A percentile compares a stretch with the other conserved stretches of the same genome.
phyloP scores from a whole-genome alignment of 2,113 vertebrate species.

The Gracilinanus agilis region DNA sequence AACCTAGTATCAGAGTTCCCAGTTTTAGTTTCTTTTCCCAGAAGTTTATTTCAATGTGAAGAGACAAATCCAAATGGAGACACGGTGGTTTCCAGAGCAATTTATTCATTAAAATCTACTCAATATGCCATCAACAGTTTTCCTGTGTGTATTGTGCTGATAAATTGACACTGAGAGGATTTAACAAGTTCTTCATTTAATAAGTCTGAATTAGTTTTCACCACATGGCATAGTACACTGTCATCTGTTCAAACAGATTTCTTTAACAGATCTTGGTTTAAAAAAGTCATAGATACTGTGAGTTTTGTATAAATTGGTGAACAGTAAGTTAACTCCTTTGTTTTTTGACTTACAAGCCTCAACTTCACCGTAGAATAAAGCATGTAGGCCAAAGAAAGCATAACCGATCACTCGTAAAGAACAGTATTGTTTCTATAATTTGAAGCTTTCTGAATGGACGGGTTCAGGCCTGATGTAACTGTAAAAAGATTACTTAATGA shows the following conservation, averaged over 20 bases:
- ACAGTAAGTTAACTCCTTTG: conserved; percentile 76
- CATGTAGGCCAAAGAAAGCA: conserved; percentile 80
- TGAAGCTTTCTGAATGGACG: conserved; percentile 78
- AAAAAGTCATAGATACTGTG: conserved; percentile 85
- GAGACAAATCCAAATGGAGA: conserved; percentile 77
- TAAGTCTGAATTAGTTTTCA: conserved; percentile 86
- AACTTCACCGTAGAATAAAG: conserved; percentile 80
- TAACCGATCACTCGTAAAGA: conserved; percentile 74
- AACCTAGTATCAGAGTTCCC: background rate
- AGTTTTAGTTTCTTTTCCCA: background rate
- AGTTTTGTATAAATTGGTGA: conserved; percentile 84
- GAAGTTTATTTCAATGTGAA: background rate
- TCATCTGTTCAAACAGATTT: conserved; percentile 86
- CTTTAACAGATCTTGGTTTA: conserved; percentile 82
- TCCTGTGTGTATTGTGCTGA: conserved; percentile 73
- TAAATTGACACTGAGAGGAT: conserved; percentile 82
- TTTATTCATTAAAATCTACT: conserved; percentile 81
- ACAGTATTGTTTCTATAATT: conserved; percentile 75
- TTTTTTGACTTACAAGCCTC: conserved; percentile 75
- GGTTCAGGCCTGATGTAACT: conserved; percentile 69
- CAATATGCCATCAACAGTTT: conserved; percentile 70
- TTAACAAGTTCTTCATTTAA: conserved; percentile 88
- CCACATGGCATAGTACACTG: conserved; percentile 87
- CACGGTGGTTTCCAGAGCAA: conserved; percentile 77
- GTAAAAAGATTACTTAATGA: conserved; percentile 70